A percentile compares a stretch with the other conserved stretches of the same genome.
These are phyloP conservation scores for mouse (Mus musculus) DNA, from an alignment of 2,113 vertebrate species.

Conservation along the genomic window DNA sequence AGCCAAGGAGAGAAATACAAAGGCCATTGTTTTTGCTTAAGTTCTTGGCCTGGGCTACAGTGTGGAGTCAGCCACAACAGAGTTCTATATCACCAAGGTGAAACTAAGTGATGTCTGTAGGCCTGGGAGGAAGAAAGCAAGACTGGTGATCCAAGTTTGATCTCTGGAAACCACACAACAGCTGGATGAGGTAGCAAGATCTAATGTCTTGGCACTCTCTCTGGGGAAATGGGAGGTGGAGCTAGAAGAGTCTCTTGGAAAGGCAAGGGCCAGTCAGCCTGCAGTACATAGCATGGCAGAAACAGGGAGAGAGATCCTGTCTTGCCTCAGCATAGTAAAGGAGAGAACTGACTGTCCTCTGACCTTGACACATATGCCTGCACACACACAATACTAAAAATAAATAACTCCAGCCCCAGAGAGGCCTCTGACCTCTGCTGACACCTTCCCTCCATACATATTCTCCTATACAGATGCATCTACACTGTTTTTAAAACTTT, in stretches of 20 bases:
- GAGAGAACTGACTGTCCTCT: background rate
- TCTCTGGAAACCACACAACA: background rate
- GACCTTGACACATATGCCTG: background rate
- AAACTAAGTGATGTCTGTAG: background rate
- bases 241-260: background rate
- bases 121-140: background rate
- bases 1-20: background rate
- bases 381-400: background rate
- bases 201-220: background rate
- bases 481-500: background rate
- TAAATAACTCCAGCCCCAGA: background rate
- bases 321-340: background rate
- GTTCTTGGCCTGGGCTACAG: background rate
- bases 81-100: background rate
- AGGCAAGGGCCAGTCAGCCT: background rate
- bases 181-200: too few species aligned
- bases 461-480: background rate
- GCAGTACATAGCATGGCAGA: background rate
- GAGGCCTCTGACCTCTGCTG: background rate
- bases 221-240: background rate
- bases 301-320: background rate
- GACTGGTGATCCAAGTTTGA: background rate
- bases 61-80: background rate
- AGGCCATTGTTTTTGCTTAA: too few species aligned
- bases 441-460: background rate